Percentiles rank a stretch among this genome's conserved stretches.
Conservation (phyloP, 2,797 vertebrate genomes). For the Acipenser transmontanus region DNA sequence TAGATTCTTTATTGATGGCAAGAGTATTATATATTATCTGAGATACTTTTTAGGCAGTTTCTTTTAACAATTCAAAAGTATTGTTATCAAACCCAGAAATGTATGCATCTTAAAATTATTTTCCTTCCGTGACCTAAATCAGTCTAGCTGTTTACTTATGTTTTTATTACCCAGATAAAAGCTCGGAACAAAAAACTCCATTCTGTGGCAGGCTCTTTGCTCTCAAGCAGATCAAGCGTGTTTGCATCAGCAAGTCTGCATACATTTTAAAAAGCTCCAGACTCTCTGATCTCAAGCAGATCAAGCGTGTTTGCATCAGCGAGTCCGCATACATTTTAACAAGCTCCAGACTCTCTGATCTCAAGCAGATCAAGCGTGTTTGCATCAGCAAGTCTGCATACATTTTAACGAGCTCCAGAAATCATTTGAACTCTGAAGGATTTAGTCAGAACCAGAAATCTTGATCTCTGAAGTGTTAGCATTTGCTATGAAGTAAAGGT, state of each 20-base stretch:
- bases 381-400: constrained; percentile 5
- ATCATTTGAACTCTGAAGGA: constrained; percentile 1
- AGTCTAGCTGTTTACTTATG: constrained; percentile 14
- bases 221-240: neutral
- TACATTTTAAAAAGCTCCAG: constrained; percentile 2
- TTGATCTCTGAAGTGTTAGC: neutral
- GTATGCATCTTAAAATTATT: constrained; percentile 7
- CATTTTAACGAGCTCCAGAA: constrained; percentile 4
- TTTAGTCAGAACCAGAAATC: constrained; percentile 4
- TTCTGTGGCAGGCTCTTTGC: neutral
- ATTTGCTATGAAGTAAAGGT: neutral
- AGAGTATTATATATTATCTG: too few species aligned
- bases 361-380: neutral
- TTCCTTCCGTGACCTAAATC: constrained; percentile 11
- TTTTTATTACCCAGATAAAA: constrained; percentile 7
- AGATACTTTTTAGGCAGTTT: neutral
- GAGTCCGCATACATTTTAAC: constrained; percentile 10
- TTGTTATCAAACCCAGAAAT: constrained; percentile 1
- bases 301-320: neutral
- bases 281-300: neutral
- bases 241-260: constrained; percentile 5
- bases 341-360: neutral
- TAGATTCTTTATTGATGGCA: too few species aligned
- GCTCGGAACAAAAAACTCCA: neutral
- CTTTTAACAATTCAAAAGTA: constrained; percentile 3